Percentiles rank a stretch among this genome's conserved stretches.
phyloP scores from a whole-genome alignment of 2,113 vertebrate species.

The Otis tarda region DNA sequence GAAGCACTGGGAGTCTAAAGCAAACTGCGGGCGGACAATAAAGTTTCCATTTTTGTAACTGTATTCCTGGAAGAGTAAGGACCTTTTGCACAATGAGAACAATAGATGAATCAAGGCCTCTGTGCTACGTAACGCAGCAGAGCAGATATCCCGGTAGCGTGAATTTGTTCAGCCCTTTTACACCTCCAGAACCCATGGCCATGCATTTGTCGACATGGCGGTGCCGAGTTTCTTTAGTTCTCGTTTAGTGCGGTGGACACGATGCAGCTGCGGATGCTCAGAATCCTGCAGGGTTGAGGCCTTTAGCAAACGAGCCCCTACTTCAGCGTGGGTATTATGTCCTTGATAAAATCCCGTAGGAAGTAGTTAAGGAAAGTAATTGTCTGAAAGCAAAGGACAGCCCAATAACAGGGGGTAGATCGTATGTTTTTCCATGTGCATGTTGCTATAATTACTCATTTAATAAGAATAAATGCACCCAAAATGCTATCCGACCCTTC shows the following conservation, averaged over 20 bases:
- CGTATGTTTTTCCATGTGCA: slow-evolving; percentile 9
- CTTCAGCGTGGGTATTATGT: background rate
- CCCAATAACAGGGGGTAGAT: accelerated
- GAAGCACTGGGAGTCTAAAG: background rate
- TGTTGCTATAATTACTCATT: slow-evolving; percentile 20
- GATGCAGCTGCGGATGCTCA: accelerated
- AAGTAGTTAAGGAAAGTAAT: slow-evolving; percentile 28
- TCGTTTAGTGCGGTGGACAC: background rate
- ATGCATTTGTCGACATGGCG: accelerated
- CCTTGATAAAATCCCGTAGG: background rate
- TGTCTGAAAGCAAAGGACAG: slow-evolving; percentile 3
- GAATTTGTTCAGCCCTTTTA: background rate
- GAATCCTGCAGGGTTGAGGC: background rate
- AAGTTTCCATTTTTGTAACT: slow-evolving; percentile 68
- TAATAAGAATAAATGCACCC: slow-evolving; percentile 22
- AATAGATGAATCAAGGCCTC: slow-evolving; percentile 67
- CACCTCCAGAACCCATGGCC: background rate
- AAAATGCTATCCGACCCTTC: background rate
- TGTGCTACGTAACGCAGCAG: background rate
- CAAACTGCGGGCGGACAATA: background rate
- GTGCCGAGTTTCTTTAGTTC: background rate
- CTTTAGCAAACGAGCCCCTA: accelerated
- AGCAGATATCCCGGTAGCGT: background rate
- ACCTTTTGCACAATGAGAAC: slow-evolving; percentile 61
- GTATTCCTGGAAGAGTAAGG: slow-evolving; percentile 68